Evolutionary conservation across 2,113 vertebrate genomes (phyloP).

Genomic region (Tinamus guttatus): DNA sequence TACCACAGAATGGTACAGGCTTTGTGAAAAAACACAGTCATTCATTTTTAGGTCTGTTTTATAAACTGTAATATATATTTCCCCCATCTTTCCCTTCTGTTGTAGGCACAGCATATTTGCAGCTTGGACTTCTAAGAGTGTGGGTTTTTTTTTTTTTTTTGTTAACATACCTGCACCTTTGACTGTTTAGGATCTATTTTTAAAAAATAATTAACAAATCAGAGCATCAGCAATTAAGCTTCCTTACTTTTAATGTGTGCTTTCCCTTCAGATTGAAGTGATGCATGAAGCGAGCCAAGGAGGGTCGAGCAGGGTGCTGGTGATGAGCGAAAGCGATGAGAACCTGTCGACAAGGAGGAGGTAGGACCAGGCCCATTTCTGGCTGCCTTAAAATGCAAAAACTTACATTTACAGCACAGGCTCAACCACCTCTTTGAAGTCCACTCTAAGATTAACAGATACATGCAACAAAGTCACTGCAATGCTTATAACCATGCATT

Average conservation of each 20-base stretch:
- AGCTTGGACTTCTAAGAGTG: background rate
- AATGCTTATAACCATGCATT: background rate
- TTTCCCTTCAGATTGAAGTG: slow-evolving; percentile 87
- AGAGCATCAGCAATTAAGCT: background rate
- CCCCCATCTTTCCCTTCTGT: background rate
- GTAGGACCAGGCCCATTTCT: slow-evolving; percentile 70
- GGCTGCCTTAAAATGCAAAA: background rate
- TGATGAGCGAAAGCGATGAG: slow-evolving; percentile 85
- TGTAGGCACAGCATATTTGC: background rate
- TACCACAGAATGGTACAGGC: background rate
- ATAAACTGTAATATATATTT: background rate
- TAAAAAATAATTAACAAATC: background rate
- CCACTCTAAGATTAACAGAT: background rate
- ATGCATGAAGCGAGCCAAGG: slow-evolving; percentile 89
- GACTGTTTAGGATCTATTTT: background rate
- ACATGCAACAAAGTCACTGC: background rate
- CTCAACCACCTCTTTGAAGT: background rate
- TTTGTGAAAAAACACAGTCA: background rate
- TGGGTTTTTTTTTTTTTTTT: too few species aligned
- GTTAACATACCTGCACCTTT: background rate
- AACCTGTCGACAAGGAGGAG: slow-evolving; percentile 86
- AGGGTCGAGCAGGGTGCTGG: slow-evolving; percentile 80
- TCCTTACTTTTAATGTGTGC: slow-evolving; percentile 10
- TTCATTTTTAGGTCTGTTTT: background rate
- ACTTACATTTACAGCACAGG: background rate